A percentile compares a stretch with the other conserved stretches of the same genome.
Conservation (phyloP, 2,797 vertebrate species). For the Allobates femoralis region DNA sequence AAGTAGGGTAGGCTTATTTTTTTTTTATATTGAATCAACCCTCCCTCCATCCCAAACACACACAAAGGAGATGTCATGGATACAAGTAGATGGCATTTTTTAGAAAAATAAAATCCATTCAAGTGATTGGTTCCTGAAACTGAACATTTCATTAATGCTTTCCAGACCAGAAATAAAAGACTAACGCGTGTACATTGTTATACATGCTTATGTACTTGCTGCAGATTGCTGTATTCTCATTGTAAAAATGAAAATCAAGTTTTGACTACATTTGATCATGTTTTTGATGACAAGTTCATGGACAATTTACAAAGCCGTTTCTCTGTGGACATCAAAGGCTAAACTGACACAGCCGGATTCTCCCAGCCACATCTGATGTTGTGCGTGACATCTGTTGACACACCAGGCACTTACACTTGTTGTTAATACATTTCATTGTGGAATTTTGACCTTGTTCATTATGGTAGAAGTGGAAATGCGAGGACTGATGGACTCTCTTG, state of each 20-base stretch:
- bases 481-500: constrained; percentile 68
- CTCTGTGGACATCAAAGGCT: neutral
- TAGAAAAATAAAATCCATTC: too few relatives aligned
- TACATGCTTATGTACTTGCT: neutral
- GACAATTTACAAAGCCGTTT: neutral
- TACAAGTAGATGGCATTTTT: too few relatives aligned
- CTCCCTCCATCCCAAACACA: too few relatives aligned
- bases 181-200: too few relatives aligned
- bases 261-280: neutral
- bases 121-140: too few relatives aligned
- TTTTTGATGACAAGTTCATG: neutral
- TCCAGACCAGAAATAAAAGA: too few relatives aligned
- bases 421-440: constrained; percentile 68
- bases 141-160: too few relatives aligned
- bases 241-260: neutral
- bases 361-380: neutral
- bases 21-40: too few relatives aligned
- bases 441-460: constrained; percentile 73
- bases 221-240: neutral
- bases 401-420: constrained; percentile 21
- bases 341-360: neutral
- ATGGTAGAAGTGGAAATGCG: constrained; percentile 69
- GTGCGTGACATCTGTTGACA: constrained; percentile 9
- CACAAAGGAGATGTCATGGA: too few relatives aligned
- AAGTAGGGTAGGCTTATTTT: too few relatives aligned